A percentile compares a stretch with the other conserved stretches of the same genome.
These are phyloP conservation scores for Neopipo cinnamomea DNA, from an alignment of 2,113 vertebrate species.

Conservation along the genomic window DNA sequence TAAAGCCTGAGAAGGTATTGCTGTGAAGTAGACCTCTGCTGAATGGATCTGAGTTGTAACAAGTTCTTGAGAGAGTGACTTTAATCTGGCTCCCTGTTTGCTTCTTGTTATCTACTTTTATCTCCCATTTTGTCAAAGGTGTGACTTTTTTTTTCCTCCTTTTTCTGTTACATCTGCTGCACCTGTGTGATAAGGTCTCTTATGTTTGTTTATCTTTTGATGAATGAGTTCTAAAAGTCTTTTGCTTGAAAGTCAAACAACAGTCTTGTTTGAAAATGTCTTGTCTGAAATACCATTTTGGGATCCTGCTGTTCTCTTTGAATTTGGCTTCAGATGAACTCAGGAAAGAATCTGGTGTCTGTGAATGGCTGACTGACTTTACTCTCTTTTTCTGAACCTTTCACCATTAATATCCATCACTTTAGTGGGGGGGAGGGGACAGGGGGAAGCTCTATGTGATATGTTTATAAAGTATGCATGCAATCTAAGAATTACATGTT, in stretches of 20 bases:
- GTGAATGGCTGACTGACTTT: not conserved
- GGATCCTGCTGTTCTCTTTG: not conserved
- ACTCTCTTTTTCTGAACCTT: not conserved
- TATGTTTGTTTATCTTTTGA: slow-evolving; percentile 54
- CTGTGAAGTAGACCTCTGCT: not conserved
- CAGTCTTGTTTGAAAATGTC: slow-evolving; percentile 24
- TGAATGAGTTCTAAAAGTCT: slow-evolving; percentile 35
- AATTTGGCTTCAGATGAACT: not conserved
- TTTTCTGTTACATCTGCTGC: not conserved
- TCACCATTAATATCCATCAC: not conserved
- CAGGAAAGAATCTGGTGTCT: not conserved
- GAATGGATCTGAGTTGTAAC: not conserved
- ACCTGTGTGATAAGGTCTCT: slow-evolving; percentile 21
- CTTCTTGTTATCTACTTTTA: slow-evolving; percentile 7
- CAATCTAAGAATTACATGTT: not conserved
- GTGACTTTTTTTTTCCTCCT: not conserved
- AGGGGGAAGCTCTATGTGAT: not conserved
- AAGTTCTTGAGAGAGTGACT: slow-evolving; percentile 12
- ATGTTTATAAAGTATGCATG: not conserved
- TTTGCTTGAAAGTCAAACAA: slow-evolving; percentile 27
- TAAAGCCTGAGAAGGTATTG: not conserved
- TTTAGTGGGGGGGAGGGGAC: not conserved
- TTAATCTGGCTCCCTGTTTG: slow-evolving; percentile 29
- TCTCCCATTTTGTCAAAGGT: slow-evolving; percentile 12
- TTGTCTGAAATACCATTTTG: slow-evolving; percentile 14